Evolutionary conservation across 2,888 invertebrate genomes (phyloP), one percentile per base, ranked within the genome.

Genomic region (Morpho deidamia): DNA sequence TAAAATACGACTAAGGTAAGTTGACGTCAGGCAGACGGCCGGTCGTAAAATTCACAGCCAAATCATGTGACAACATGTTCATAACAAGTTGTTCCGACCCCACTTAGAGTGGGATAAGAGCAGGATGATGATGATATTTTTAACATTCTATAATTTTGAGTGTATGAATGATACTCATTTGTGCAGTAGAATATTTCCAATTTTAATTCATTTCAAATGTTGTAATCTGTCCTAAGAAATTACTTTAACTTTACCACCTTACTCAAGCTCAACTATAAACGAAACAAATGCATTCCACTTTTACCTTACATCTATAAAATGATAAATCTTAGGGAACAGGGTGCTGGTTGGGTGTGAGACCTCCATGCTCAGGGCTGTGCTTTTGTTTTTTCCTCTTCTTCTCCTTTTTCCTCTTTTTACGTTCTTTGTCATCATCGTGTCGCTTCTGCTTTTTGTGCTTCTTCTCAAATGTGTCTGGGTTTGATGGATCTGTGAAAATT

Each of bases 321-420:
- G 41, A 10, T 41, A 34, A 56, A 58, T 32, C 51, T 68, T 76
- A 88, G 11, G 85, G 72, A 61, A 76, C 64, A 1, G 86, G 80
- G 58, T 90, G 90, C 61, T 90, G 90, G 71, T 74, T 88, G 5
- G 90, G 90, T 2, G 90, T 89, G 58, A 90, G 90, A 35, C 93
- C 94, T 8, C 94, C 94, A 71, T 95, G 96, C 74, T 97, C 97
- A 0, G 97, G 97, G 75, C 96, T 97, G 80, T 97, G 97, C 72
- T 96, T 96, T 71, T 97, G 96, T 80, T 97, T 97, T 92, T 97
- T 97, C 67, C 97, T 92, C 71, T 97, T 97, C 83, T 98, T 97
- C 74, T 98, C 97, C 87, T 97, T 97, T 93, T 97, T 97, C 71
- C 97, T 91, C 79, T 97, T 97, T 85, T 96, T 97, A 37, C 97